Evolutionary conservation across 1,140 invertebrate species (phyloP), one percentile per base, ranked within the genome.

Genomic region (Drosophila sucinea): DNA sequence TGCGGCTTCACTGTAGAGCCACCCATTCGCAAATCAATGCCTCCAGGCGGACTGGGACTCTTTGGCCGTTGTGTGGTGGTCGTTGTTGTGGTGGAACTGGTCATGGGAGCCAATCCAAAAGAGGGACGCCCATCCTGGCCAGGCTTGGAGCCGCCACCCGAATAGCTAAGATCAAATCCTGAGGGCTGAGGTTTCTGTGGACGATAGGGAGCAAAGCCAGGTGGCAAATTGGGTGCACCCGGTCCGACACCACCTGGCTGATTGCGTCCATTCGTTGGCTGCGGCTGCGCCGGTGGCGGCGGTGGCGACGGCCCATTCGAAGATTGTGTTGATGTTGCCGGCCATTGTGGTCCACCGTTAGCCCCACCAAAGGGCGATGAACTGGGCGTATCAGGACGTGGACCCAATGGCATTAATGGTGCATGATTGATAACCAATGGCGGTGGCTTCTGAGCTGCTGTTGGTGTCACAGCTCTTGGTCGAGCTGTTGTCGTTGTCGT

Each of bases 131-230:
- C 68, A 6, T 65, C 57, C 57, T 11, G 8, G 25, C 33, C 58
- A 1, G 47, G 71, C 10, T 32, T 44, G 1, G 30, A 35, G n/a
- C 32, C 38, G 2, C 83, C 81, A 6, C 86, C 81, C 0, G 80
- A 79, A 62, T 91, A 91, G 62, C 90, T 91, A n/a, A 91, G 68
- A 33, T 91, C 90, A n/a, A 79, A 86, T 29, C 81, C 85, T 10
- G 71, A 90, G 0, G 90, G 90, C 23, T 91, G 86, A n/a, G 77
- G 67, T 10, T 86, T 89, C 58, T 78, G 79, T 30, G 90, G 84
- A 0, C 77, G 74, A 41, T 85, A 91, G 0, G 86, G 81, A 4
- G 79, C 81, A 69, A 91, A 91, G 1, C 90, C 90, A 0, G 90
- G 90, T 3, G 86, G 85, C 11, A 90, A 60, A 69, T 62, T 85